Conservation (phyloP, 1,140 invertebrate species). For the Drosophila paulistorum region DNA sequence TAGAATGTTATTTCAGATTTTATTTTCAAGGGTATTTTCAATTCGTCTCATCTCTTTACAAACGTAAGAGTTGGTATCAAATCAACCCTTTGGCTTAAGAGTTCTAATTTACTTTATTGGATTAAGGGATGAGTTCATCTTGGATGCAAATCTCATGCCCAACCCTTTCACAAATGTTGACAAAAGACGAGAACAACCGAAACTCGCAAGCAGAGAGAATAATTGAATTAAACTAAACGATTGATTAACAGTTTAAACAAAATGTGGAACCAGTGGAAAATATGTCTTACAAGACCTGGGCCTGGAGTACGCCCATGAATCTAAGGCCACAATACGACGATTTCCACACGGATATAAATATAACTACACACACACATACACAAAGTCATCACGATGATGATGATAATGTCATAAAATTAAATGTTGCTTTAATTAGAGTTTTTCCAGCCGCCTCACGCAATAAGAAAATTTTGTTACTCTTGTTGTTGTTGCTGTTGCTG, state of each 20-base stretch:
- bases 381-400: slow-evolving; percentile 55
- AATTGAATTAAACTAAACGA: neutral
- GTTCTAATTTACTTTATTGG: neutral
- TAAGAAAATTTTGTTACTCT: slow-evolving; percentile 62
- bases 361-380: slow-evolving; percentile 45
- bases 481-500: slow-evolving; percentile 19
- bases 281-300: no score
- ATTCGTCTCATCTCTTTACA: neutral
- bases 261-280: no score
- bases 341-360: neutral
- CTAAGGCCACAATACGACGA: neutral
- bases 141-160: no score
- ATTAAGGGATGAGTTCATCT: slow-evolving; percentile 11
- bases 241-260: no score
- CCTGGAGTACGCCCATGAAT: no score
- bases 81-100: slow-evolving; percentile 30
- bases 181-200: neutral
- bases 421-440: slow-evolving; percentile 76
- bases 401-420: slow-evolving; percentile 82
- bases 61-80: slow-evolving; percentile 46
- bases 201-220: neutral
- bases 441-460: slow-evolving; percentile 55
- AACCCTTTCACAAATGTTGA: neutral
- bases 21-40: neutral
- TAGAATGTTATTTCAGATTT: neutral